Percentiles rank a stretch among this genome's conserved stretches.
Evolutionary conservation across 2,113 vertebrate genomes (phyloP).

Genomic region (Callopanchax toddi): DNA sequence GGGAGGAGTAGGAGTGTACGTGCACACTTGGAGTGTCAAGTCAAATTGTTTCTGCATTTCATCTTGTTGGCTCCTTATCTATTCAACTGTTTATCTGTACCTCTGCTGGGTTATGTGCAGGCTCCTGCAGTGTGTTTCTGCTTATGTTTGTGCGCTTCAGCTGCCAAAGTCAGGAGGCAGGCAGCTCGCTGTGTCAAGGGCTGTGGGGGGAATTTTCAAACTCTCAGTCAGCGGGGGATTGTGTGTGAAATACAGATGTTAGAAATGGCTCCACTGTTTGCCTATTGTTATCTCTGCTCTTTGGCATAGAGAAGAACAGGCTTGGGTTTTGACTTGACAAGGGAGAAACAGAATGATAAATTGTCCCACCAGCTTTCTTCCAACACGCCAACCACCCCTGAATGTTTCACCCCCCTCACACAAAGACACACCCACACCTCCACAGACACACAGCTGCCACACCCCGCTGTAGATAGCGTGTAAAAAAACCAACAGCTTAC

Average conservation of each 20-base stretch:
- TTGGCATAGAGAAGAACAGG: slow-evolving; percentile 51
- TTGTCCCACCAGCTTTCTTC: slow-evolving; percentile 67
- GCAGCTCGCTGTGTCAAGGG: slow-evolving; percentile 57
- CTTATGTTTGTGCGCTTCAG: slow-evolving; percentile 49
- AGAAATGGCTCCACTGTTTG: slow-evolving; percentile 62
- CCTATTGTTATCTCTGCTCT: slow-evolving; percentile 60
- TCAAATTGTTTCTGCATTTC: slow-evolving; percentile 75
- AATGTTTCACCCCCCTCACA: background rate
- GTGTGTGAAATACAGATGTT: slow-evolving; percentile 71
- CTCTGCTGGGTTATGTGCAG: slow-evolving; percentile 55
- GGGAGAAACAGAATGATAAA: slow-evolving; percentile 73
- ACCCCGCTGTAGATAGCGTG: slow-evolving; percentile 53
- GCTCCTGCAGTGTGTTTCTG: slow-evolving; percentile 50
- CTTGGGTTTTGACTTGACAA: slow-evolving; percentile 69
- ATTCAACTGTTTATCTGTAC: slow-evolving; percentile 70
- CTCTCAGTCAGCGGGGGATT: slow-evolving; percentile 59
- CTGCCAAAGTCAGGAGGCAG: slow-evolving; percentile 62
- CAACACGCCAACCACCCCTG: slow-evolving; percentile 21
- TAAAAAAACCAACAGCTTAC: slow-evolving; percentile 54
- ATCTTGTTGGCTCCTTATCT: slow-evolving; percentile 68
- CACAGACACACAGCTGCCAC: slow-evolving; percentile 7
- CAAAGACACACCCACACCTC: slow-evolving; percentile 5
- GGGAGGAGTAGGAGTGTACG: slow-evolving; percentile 31
- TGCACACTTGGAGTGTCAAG: slow-evolving; percentile 60
- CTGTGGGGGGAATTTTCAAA: slow-evolving; percentile 65